These are phyloP conservation scores for Neolamprologus fasciatus DNA, from an alignment of 2,113 vertebrate genomes.

Conservation along the genomic window DNA sequence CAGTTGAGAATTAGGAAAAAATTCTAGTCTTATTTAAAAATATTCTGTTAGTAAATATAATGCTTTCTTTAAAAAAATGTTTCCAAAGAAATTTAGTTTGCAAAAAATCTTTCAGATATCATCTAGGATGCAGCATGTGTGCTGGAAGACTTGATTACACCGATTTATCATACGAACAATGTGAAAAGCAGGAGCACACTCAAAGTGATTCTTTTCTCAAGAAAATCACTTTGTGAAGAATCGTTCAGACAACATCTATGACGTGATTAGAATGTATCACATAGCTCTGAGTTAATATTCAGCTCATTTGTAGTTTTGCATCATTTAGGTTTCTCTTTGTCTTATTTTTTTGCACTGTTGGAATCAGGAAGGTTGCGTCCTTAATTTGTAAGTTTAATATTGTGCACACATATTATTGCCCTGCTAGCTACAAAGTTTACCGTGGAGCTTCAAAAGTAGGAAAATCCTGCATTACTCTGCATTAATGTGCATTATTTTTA, in stretches of 20 bases:
- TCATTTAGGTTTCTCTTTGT: background rate
- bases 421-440: background rate
- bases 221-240: background rate
- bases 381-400: background rate
- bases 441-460: background rate
- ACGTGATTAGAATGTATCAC: background rate
- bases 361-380: background rate
- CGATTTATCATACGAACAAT: background rate
- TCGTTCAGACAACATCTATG: background rate
- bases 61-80: background rate
- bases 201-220: background rate
- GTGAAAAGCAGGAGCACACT: background rate
- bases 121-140: background rate
- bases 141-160: background rate
- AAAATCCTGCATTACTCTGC: background rate
- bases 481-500: background rate
- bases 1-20: background rate
- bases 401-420: background rate
- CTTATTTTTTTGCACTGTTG: background rate
- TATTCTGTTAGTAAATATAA: background rate
- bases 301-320: background rate
- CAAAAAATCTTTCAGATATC: background rate
- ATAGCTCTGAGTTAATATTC: background rate
- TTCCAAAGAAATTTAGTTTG: background rate
- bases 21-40: background rate